A percentile compares a stretch with the other conserved stretches of the same genome.
phyloP scores from a whole-genome alignment of 2,888 invertebrate species.

The Molanna angustata region DNA sequence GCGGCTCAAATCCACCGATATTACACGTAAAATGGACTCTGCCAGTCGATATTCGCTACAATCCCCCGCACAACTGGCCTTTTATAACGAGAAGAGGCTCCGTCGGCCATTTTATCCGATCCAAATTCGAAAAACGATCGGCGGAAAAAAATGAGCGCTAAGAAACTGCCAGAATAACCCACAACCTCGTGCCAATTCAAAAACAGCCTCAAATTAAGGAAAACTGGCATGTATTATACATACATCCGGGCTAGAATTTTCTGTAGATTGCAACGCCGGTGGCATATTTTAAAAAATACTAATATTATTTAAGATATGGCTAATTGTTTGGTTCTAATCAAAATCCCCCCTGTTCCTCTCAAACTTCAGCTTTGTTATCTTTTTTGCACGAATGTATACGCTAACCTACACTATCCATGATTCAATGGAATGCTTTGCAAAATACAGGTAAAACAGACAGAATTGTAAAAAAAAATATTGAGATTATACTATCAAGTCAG shows the following conservation, averaged over 20 bases:
- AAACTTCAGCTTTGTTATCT: too few relatives aligned
- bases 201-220: not conserved
- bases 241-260: slow-evolving; percentile 22
- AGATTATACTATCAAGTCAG: too few relatives aligned
- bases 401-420: too few relatives aligned
- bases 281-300: slow-evolving; percentile 1
- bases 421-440: too few relatives aligned
- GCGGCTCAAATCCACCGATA: slow-evolving; percentile 29
- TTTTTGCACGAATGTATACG: too few relatives aligned
- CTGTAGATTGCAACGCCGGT: slow-evolving; percentile 12
- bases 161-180: slow-evolving; percentile 12
- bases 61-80: slow-evolving; percentile 4
- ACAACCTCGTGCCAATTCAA: slow-evolving; percentile 1
- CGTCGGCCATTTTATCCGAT: slow-evolving; percentile 22
- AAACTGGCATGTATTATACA: slow-evolving; percentile 19
- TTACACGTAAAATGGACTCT: slow-evolving; percentile 28
- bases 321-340: too few relatives aligned
- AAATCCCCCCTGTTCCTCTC: too few relatives aligned
- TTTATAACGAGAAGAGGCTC: too few relatives aligned
- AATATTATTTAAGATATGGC: slow-evolving; percentile 5
- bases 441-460: too few relatives aligned
- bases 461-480: too few relatives aligned
- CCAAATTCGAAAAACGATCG: slow-evolving; percentile 20
- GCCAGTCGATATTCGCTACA: slow-evolving; percentile 26
- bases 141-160: slow-evolving; percentile 8